Evolutionary conservation across 1,140 invertebrate genomes (phyloP).

Genomic region (Stratiolaelaps scimitus): DNA sequence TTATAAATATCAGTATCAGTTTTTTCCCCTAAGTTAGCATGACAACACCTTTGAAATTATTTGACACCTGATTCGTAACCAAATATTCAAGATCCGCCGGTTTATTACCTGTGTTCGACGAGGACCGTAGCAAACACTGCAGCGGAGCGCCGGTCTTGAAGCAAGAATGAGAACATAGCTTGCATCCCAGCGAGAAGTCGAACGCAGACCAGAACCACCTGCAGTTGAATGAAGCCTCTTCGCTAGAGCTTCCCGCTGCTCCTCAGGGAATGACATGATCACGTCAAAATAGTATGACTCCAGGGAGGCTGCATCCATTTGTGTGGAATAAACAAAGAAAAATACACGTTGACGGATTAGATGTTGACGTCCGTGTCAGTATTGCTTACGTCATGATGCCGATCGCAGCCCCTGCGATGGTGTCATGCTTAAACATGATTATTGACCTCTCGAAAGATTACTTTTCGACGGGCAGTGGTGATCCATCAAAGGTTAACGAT

Average conservation of each 20-base stretch:
- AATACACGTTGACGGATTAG: too few species aligned
- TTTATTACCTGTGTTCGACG: background rate
- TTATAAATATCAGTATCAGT: too few species aligned
- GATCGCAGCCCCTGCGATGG: too few species aligned
- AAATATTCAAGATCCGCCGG: background rate
- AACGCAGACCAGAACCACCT: background rate
- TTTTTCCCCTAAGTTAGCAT: too few species aligned
- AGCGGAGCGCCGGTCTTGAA: background rate
- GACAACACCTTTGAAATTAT: too few species aligned
- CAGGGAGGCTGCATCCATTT: background rate
- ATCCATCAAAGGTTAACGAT: too few species aligned
- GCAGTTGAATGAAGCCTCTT: background rate
- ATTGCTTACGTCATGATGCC: too few species aligned
- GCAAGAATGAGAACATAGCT: background rate
- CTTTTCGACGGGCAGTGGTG: too few species aligned
- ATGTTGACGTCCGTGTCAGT: too few species aligned
- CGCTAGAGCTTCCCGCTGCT: background rate
- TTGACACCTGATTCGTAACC: background rate
- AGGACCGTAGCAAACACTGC: background rate
- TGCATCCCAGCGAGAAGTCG: background rate
- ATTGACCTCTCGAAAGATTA: too few species aligned
- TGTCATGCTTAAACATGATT: too few species aligned
- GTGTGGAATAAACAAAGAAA: too few species aligned
- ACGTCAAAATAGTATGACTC: slow-evolving; percentile 5
- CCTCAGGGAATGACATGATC: slow-evolving; percentile 15